Conservation (phyloP, 2,888 invertebrate species). For the Rhagonycha lutea region DNA sequence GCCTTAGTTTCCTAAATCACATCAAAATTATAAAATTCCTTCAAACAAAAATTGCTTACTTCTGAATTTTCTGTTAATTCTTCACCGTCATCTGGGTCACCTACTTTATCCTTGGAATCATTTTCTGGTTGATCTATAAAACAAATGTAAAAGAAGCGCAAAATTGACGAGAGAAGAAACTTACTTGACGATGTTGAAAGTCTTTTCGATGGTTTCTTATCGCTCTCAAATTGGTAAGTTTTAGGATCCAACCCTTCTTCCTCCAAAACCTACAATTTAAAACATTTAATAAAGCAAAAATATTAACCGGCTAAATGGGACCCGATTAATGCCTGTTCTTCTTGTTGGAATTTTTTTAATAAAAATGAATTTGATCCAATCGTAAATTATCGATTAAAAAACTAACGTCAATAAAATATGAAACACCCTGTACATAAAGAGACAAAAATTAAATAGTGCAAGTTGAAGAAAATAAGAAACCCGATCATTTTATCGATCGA, state of each 20-base stretch:
- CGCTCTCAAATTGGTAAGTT: neutral
- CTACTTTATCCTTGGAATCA: neutral
- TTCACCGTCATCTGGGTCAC: neutral
- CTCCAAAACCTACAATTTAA: neutral
- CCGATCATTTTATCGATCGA: neutral
- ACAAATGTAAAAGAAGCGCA: too few relatives aligned
- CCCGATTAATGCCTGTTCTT: too few relatives aligned
- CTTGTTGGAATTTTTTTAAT: too few relatives aligned
- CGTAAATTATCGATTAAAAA: neutral
- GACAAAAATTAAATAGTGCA: neutral
- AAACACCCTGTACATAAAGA: neutral
- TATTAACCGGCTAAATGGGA: too few relatives aligned
- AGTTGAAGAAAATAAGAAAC: too few relatives aligned
- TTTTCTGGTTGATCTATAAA: neutral
- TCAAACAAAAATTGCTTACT: neutral
- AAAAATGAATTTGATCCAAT: too few relatives aligned
- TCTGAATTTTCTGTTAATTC: neutral
- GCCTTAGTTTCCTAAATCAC: neutral
- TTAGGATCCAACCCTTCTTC: neutral
- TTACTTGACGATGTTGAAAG: neutral
- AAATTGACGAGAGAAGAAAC: constrained; percentile 42
- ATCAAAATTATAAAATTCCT: neutral
- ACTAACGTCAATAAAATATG: neutral
- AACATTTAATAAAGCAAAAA: neutral
- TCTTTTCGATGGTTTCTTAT: neutral